Conservation (phyloP, 2,888 invertebrate species). For the Boloria euphrosyne region DNA sequence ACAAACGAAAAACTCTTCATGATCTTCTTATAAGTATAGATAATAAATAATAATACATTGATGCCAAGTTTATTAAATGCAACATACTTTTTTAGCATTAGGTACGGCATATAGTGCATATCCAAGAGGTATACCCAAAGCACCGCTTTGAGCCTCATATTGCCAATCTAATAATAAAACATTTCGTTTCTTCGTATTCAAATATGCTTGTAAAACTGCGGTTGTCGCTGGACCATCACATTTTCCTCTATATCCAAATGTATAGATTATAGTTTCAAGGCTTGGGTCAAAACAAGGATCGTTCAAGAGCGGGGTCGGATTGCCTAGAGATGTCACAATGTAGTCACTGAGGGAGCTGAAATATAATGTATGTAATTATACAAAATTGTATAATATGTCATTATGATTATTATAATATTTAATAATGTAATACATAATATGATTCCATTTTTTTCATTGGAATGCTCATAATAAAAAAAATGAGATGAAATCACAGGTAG, state of each 20-base stretch:
- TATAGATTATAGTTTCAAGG: constrained; percentile 65
- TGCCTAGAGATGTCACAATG: constrained; percentile 50
- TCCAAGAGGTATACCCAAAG: constrained; percentile 61
- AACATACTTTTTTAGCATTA: constrained; percentile 63
- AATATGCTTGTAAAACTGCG: constrained; percentile 62
- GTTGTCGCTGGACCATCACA: constrained; percentile 65
- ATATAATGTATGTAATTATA: constrained; percentile 3
- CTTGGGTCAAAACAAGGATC: constrained; percentile 55
- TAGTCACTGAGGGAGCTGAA: constrained; percentile 59
- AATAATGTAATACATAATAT: too few relatives aligned
- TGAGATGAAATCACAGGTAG: too few relatives aligned
- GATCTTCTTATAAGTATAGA: not conserved
- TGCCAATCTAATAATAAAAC: constrained; percentile 74
- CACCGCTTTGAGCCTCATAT: constrained; percentile 65
- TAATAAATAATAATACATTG: not conserved
- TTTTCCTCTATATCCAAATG: constrained; percentile 71
- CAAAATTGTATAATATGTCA: too few relatives aligned
- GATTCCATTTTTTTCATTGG: too few relatives aligned
- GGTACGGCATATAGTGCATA: constrained; percentile 69
- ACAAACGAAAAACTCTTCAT: not conserved
- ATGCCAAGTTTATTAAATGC: not conserved
- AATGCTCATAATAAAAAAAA: too few relatives aligned
- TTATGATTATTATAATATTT: too few relatives aligned
- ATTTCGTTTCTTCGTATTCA: constrained; percentile 65
- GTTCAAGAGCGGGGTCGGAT: constrained; percentile 47